These are phyloP conservation scores for Scytalopus superciliaris DNA, from an alignment of 2,113 vertebrate species.

Conservation along the genomic window DNA sequence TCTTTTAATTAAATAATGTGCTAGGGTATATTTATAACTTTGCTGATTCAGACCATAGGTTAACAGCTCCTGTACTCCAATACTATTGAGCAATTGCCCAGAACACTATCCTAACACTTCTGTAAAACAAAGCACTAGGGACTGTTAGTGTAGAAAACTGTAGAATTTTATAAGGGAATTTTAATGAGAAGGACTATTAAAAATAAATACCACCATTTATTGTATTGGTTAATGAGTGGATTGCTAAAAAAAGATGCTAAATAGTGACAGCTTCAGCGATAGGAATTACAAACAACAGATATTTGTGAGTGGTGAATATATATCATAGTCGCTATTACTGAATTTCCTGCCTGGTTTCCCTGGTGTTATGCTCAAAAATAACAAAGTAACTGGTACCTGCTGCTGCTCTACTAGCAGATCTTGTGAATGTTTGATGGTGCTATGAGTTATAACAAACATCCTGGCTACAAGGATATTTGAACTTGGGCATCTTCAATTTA, in stretches of 20 bases:
- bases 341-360: background rate
- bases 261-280: background rate
- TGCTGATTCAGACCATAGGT: constrained; percentile 18
- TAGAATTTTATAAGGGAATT: constrained; percentile 24
- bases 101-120: constrained; percentile 28
- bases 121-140: constrained; percentile 21
- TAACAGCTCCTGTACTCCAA: constrained; percentile 25
- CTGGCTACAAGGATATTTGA: background rate
- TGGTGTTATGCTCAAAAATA: background rate
- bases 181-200: constrained; percentile 27
- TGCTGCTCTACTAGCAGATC: background rate
- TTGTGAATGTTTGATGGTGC: background rate
- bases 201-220: constrained; percentile 42
- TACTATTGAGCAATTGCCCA: constrained; percentile 24
- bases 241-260: background rate
- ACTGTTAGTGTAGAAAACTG: background rate
- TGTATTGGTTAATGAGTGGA: background rate
- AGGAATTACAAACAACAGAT: background rate
- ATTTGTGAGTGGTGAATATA: background rate
- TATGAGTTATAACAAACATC: background rate
- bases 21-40: constrained; percentile 11
- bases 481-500: background rate
- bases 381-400: background rate
- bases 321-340: background rate
- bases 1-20: constrained; percentile 8